Percentiles rank a stretch among this genome's conserved stretches.
Evolutionary conservation across 2,113 vertebrate species (phyloP).

Genomic region (Erythrolamprus reginae): DNA sequence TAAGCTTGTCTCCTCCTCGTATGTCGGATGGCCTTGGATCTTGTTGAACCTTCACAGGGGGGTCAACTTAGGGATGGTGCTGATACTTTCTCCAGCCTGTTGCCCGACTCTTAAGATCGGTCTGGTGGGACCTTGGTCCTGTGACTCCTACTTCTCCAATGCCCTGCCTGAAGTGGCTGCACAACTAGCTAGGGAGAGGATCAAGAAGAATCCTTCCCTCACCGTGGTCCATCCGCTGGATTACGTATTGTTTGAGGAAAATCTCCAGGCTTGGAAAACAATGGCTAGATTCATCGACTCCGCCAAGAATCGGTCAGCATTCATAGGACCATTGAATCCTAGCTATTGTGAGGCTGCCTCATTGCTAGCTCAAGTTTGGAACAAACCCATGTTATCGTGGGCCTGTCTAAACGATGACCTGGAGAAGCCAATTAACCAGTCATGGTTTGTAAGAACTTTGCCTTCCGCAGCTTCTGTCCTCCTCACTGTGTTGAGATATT

Average conservation of each 20-base stretch:
- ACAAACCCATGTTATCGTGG: slow-evolving; percentile 86
- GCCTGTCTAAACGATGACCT: slow-evolving; percentile 79
- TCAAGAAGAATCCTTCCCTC: slow-evolving; percentile 75
- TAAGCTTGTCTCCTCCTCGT: slow-evolving; percentile 55
- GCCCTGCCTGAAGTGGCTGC: slow-evolving; percentile 76
- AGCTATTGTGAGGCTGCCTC: slow-evolving; percentile 82
- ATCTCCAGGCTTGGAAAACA: slow-evolving; percentile 80
- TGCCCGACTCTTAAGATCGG: slow-evolving; percentile 82
- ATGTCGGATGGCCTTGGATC: slow-evolving; percentile 44
- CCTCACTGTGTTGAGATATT: slow-evolving; percentile 80
- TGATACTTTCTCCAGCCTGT: slow-evolving; percentile 62
- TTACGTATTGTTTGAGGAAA: slow-evolving; percentile 80
- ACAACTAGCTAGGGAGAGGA: slow-evolving; percentile 73
- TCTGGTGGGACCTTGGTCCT: slow-evolving; percentile 84
- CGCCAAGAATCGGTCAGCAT: slow-evolving; percentile 71
- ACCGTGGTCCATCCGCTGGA: slow-evolving; percentile 72
- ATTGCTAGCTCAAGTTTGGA: slow-evolving; percentile 79
- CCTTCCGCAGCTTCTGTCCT: slow-evolving; percentile 74
- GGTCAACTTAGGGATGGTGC: slow-evolving; percentile 66
- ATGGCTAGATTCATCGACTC: slow-evolving; percentile 74
- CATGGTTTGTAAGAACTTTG: slow-evolving; percentile 73
- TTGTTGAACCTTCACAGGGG: slow-evolving; percentile 43
- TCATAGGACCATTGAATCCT: slow-evolving; percentile 82
- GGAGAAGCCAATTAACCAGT: slow-evolving; percentile 66
- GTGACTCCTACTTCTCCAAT: slow-evolving; percentile 79